phyloP scores from a whole-genome alignment of 2,797 vertebrate genomes.

The Tangara arthus region DNA sequence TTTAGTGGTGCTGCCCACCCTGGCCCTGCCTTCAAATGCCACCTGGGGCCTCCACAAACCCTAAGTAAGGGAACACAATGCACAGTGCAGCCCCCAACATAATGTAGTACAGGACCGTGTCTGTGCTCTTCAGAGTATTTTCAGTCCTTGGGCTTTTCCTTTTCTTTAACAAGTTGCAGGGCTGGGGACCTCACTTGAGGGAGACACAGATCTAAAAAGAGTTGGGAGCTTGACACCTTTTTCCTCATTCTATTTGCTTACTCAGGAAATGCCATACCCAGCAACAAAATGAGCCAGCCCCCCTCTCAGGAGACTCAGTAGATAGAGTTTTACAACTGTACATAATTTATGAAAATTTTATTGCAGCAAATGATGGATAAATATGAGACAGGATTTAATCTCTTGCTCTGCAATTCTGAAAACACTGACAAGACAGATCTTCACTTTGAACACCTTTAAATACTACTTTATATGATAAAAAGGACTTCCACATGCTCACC shows the following conservation, averaged over 20 bases:
- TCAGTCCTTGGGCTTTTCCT: neutral
- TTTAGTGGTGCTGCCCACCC: accelerated
- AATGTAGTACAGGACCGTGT: accelerated
- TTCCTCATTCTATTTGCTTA: neutral
- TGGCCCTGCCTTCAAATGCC: neutral
- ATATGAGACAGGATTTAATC: conserved; percentile 22
- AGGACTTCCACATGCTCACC: neutral
- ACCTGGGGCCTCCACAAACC: neutral
- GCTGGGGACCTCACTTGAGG: neutral
- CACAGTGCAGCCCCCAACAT: neutral
- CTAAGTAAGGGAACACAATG: neutral
- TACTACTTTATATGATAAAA: conserved; percentile 23
- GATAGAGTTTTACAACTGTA: neutral
- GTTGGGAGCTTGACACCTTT: neutral
- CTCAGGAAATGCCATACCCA: neutral
- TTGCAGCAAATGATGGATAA: conserved; percentile 16
- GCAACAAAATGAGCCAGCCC: neutral
- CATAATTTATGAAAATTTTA: conserved; percentile 14
- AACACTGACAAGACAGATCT: neutral
- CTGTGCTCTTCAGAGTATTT: neutral
- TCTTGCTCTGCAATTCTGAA: conserved; percentile 1
- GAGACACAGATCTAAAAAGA: neutral
- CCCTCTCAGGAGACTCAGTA: neutral
- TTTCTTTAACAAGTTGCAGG: neutral
- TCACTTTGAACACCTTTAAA: neutral